phyloP scores from a whole-genome alignment of 1,140 invertebrate genomes.

The Archegozetes longisetosus region DNA sequence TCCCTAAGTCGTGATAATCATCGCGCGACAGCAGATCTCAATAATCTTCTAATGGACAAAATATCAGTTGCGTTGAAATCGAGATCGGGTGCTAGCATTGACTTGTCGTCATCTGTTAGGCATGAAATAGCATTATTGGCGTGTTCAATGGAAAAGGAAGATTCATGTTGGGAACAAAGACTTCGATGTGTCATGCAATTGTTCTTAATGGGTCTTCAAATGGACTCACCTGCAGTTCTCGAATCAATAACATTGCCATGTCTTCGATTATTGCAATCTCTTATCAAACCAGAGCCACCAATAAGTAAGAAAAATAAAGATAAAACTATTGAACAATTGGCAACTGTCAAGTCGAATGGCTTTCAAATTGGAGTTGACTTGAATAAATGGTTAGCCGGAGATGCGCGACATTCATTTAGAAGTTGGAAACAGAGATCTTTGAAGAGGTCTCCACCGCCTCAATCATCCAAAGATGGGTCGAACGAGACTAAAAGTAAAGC shows the following conservation, averaged over 20 bases:
- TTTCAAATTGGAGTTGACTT: slow-evolving; percentile 47
- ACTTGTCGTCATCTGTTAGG: slow-evolving; percentile 55
- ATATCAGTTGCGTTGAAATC: slow-evolving; percentile 40
- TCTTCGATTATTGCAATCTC: slow-evolving; percentile 55
- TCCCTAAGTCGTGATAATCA: slow-evolving; percentile 75
- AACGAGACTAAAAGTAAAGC: not conserved
- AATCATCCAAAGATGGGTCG: no score
- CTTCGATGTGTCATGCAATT: slow-evolving; percentile 67
- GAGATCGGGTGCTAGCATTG: slow-evolving; percentile 39
- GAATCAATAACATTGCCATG: slow-evolving; percentile 63
- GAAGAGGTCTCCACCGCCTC: not conserved
- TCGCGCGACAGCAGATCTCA: slow-evolving; percentile 68
- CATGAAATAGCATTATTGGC: slow-evolving; percentile 78
- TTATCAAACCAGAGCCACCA: slow-evolving; percentile 47
- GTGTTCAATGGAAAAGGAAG: slow-evolving; percentile 72
- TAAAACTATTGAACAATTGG: slow-evolving; percentile 21
- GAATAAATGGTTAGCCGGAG: slow-evolving; percentile 54
- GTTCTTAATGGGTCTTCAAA: slow-evolving; percentile 56
- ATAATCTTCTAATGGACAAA: slow-evolving; percentile 58
- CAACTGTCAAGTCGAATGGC: slow-evolving; percentile 19
- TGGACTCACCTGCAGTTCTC: slow-evolving; percentile 51
- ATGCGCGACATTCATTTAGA: slow-evolving; percentile 48
- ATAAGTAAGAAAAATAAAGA: slow-evolving; percentile 25
- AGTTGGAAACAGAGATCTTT: slow-evolving; percentile 42
- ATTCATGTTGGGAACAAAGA: slow-evolving; percentile 87